Evolutionary conservation across 2,113 vertebrate genomes (phyloP), one percentile per base, ranked within the genome.

Genomic region (Indicator indicator): DNA sequence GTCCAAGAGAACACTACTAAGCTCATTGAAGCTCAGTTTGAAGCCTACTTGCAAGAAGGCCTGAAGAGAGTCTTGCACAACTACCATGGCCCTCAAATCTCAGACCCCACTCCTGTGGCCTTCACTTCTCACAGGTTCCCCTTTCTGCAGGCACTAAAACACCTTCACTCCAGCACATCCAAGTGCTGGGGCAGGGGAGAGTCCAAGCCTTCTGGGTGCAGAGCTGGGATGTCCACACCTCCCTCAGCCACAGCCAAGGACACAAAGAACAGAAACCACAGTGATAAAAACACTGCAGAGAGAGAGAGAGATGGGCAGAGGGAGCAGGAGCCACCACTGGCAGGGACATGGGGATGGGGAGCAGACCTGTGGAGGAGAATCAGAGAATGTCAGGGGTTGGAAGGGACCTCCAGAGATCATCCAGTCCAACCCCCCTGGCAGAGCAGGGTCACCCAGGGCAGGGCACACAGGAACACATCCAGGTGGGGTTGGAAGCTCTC

Each of bases 11-110:
- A 44, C 79, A 99, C 99, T 0, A 98, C 99, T 91, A 99, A 99
- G 96, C 99, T 99, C 97, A 99, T 99, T 4, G 99, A 99, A 71
- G 96, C 99, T 75, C 99, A 99, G 96, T 99, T 99, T 79, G 99
- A 99, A 97, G 98, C 99, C 54, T 99, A 99, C 95, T 98, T 99
- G 75, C 99, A 99, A 95, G 99, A 99, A 92, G 99, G 42, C 42
- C 42, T 44, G 42, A 16, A 44, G 42, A 42, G 42, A 44, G 42
- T 44, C 42, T 44, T 44, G 42, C 42, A 44, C 42, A 44, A 44
- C 42, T 44, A 16, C 42, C 42, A 44, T 16, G 42, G 15, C 15
- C 14, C 42, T 44, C 21, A 26, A 2, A 71, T 27, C 36, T 30
- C 15, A 2, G 55, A 21, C 4, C 42, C 55, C 78, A 65, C 28